These are phyloP conservation scores for Sesamia nonagrioides DNA, from an alignment of 1,140 invertebrate genomes.

Conservation along the genomic window DNA sequence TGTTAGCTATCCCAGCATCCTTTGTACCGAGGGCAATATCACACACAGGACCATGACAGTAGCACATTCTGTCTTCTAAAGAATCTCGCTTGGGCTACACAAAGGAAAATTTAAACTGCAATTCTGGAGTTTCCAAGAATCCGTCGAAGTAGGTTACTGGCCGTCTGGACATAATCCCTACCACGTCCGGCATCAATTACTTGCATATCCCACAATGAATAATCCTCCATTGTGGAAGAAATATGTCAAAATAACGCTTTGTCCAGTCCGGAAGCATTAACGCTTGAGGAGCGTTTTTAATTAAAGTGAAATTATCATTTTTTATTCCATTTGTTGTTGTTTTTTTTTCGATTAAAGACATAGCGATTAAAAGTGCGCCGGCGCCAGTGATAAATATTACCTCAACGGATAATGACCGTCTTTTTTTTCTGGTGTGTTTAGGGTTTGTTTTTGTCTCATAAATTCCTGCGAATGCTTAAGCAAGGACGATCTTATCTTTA, in stretches of 20 bases:
- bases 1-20: background rate
- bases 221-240: conserved; percentile 60
- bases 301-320: too few species aligned
- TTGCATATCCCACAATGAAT: conserved; percentile 64
- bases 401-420: too few species aligned
- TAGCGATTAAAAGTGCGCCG: too few species aligned
- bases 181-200: conserved; percentile 78
- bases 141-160: conserved; percentile 67
- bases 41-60: conserved; percentile 6
- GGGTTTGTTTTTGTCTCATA: background rate
- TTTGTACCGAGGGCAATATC: background rate
- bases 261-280: conserved; percentile 74
- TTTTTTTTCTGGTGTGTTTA: background rate
- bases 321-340: too few species aligned
- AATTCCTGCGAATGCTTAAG: background rate
- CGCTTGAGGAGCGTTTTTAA: conserved; percentile 32
- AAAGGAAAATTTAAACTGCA: conserved; percentile 34
- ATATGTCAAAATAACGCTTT: conserved; percentile 69
- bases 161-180: conserved; percentile 52
- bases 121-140: conserved; percentile 65
- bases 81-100: conserved; percentile 9
- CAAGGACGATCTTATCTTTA: background rate
- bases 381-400: too few species aligned
- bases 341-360: too few species aligned
- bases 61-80: background rate